Evolutionary conservation across 2,888 invertebrate species (phyloP).

Genomic region (Campaea margaritaria): DNA sequence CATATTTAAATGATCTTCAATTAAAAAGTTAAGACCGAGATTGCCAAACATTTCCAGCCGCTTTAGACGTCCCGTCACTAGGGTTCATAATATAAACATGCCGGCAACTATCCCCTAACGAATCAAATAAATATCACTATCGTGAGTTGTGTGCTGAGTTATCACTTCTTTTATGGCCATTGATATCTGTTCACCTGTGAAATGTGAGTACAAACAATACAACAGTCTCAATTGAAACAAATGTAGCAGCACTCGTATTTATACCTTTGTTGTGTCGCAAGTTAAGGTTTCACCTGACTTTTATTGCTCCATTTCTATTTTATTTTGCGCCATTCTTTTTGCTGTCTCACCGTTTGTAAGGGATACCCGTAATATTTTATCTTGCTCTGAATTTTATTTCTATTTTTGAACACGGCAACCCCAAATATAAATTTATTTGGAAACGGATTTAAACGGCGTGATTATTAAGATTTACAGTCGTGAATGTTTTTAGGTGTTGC

Average conservation of each 20-base stretch:
- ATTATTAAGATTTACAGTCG: constrained; percentile 27
- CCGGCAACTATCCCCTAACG: constrained; percentile 19
- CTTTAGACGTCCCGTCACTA: constrained; percentile 9
- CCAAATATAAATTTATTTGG: constrained; percentile 32
- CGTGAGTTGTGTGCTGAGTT: constrained; percentile 28
- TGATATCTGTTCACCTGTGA: constrained; percentile 3
- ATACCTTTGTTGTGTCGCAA: constrained; percentile 34
- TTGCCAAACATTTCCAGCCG: too few species aligned
- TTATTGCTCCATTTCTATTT: constrained; percentile 44
- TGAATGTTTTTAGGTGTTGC: constrained; percentile 19
- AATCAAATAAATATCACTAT: constrained; percentile 38
- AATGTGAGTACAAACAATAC: constrained; percentile 25
- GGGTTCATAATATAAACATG: constrained; percentile 15
- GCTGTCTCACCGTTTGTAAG: constrained; percentile 39
- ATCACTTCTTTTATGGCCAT: constrained; percentile 16
- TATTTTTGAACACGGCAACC: constrained; percentile 31
- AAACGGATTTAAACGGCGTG: constrained; percentile 29
- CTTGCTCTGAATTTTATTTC: constrained; percentile 35
- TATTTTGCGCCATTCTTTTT: constrained; percentile 46
- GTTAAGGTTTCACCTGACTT: constrained; percentile 46
- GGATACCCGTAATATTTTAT: constrained; percentile 37
- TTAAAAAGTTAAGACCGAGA: too few species aligned
- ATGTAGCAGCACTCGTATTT: constrained; percentile 27
- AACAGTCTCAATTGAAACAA: constrained; percentile 33
- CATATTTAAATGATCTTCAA: too few species aligned